Conservation (phyloP, 64 coral and sea anemone genomes). For the Stichodactyla mertensii region DNA sequence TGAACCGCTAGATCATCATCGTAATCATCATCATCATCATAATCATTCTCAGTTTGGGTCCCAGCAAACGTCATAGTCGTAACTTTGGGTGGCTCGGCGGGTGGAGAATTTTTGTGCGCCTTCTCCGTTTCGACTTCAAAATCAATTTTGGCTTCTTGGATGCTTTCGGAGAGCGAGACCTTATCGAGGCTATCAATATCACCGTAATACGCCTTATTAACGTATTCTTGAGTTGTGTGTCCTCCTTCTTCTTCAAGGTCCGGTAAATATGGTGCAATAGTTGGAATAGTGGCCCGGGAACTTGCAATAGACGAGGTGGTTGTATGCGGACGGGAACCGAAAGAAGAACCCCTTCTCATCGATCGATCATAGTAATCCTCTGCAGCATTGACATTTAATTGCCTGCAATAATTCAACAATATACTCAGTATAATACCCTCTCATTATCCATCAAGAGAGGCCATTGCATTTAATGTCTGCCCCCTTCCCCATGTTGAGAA, state of each 20-base stretch:
- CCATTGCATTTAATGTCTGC: too few relatives aligned
- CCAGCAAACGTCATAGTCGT: background rate
- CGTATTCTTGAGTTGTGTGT: background rate
- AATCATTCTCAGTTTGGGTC: background rate
- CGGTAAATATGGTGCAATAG: background rate
- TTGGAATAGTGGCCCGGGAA: constrained; percentile 14
- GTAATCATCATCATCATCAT: background rate
- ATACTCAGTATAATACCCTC: too few relatives aligned
- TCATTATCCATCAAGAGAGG: too few relatives aligned
- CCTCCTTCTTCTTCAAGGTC: constrained; percentile 2
- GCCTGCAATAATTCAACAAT: background rate
- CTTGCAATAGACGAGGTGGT: background rate
- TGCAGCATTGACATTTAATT: constrained; percentile 1
- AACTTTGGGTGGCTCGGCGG: background rate
- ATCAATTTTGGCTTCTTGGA: background rate
- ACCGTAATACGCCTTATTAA: background rate
- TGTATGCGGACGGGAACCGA: background rate
- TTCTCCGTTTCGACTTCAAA: background rate
- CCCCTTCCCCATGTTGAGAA: too few relatives aligned
- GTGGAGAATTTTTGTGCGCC: background rate
- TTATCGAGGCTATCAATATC: background rate
- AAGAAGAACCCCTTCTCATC: background rate
- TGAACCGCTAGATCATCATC: background rate
- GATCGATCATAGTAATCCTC: constrained; percentile 21
- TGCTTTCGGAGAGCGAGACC: background rate